A percentile compares a stretch with the other conserved stretches of the same genome.
Conservation (phyloP, 2,113 vertebrate species). For the Dromaius novaehollandiae region DNA sequence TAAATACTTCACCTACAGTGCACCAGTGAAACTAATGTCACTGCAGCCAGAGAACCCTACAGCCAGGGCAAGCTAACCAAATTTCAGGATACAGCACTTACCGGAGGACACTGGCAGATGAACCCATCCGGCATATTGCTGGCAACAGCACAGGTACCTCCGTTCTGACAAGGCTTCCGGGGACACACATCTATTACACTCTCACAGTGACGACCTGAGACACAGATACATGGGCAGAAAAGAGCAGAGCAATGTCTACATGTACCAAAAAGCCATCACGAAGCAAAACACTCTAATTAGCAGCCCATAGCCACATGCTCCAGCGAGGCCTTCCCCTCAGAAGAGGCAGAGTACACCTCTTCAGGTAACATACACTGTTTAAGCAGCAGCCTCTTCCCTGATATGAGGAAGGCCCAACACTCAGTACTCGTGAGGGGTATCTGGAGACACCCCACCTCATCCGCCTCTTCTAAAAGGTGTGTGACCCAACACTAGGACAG, state of each 20-base stretch:
- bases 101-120: slow-evolving; percentile 85
- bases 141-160: slow-evolving; percentile 87
- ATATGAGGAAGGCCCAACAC: neutral
- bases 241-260: neutral
- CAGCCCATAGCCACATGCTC: accelerated
- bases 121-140: slow-evolving; percentile 87
- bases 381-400: neutral
- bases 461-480: neutral
- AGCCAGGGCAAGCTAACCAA: neutral
- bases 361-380: neutral
- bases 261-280: neutral
- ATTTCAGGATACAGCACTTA: slow-evolving; percentile 59
- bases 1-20: neutral
- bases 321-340: neutral
- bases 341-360: neutral
- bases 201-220: slow-evolving; percentile 89
- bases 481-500: neutral
- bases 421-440: neutral
- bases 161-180: slow-evolving; percentile 86
- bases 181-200: slow-evolving; percentile 89
- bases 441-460: neutral
- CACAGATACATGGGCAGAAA: neutral
- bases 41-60: neutral
- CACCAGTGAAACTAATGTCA: neutral
- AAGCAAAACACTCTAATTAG: neutral